A percentile compares a stretch with the other conserved stretches of the same genome.
These are phyloP conservation scores for Saturnia pavonia DNA, from an alignment of 2,888 invertebrate genomes.

Conservation along the genomic window DNA sequence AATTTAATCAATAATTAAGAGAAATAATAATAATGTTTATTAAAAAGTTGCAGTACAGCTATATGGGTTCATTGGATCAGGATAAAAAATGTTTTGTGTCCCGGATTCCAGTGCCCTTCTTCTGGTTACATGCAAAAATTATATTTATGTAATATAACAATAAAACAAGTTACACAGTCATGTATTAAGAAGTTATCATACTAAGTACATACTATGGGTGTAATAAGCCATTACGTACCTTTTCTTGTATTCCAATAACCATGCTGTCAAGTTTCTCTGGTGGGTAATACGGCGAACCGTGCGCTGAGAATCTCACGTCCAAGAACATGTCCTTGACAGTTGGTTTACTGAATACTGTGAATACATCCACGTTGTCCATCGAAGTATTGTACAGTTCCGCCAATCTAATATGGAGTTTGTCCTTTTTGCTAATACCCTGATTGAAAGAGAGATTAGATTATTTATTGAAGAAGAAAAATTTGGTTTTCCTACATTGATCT, in stretches of 20 bases:
- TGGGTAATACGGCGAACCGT: slow-evolving; percentile 96
- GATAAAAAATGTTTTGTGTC: no score
- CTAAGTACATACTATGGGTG: background rate
- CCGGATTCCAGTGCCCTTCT: no score
- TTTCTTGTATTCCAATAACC: slow-evolving; percentile 86
- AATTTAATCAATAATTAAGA: no score
- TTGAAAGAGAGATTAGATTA: slow-evolving; percentile 10
- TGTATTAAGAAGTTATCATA: background rate
- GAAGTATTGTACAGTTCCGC: slow-evolving; percentile 89
- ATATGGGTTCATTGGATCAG: no score
- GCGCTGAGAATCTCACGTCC: slow-evolving; percentile 95
- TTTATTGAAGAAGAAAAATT: background rate
- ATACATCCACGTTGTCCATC: slow-evolving; percentile 93
- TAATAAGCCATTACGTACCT: slow-evolving; percentile 64
- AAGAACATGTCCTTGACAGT: slow-evolving; percentile 84
- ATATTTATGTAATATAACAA: no score
- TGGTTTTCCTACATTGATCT: background rate
- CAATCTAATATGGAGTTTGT: slow-evolving; percentile 81
- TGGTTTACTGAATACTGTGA: slow-evolving; percentile 91
- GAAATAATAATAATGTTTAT: no score
- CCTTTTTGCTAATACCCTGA: slow-evolving; percentile 87
- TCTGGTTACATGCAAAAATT: no score
- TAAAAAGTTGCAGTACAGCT: no score
- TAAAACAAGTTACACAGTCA: background rate
- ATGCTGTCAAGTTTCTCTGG: slow-evolving; percentile 94